Base-by-base conservation (phyloP, 2,888 invertebrate species). In the Caradrina clavipalpis region DNA sequence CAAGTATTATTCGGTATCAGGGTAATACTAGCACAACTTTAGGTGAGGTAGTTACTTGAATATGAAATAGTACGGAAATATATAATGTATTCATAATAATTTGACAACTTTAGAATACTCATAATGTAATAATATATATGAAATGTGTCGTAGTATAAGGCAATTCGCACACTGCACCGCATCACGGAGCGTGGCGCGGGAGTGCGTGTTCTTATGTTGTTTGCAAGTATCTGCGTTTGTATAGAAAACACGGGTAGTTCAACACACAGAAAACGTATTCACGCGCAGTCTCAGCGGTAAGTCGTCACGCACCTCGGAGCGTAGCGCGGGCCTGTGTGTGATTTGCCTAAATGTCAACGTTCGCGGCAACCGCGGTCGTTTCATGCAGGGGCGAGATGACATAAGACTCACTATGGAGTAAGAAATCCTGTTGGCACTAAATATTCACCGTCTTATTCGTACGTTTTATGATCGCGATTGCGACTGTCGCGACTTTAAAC, bases 41-140 rank as follows among this genome's bases (percentile, higher is more conserved):
- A 55, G 55, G 45, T 31, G 31, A 55, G 22, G 19, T 49, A 55
- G 42, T 74, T 66, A 55, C 55, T 71, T 71, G 74, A 75, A 55
- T 55, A 71, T 26, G 68, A 75, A 75, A 71, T 75, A 71, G 75
- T 75, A 71, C n/a, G 42, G 67, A 55, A 74, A 67, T 50, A 72
- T 50, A 26, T 64, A 45, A 17, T 15, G 17, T 17, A 45, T 39
- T 39, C 39, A 45, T 45, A 3, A 45, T 45, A 17, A 45, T 45
- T 45, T 54, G 62, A 72, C n/a, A 42, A 49, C 15, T 70, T 1
- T 22, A 22, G 17, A 63, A 72, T 70, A 67, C 63, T 70, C 71
- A 19, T 66, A 66, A 35, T 13, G 49, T 42, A 63, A 21, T 42
- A 17, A 10, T 49, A 19, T 54, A 22, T 31, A 49, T 7, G 61